These are phyloP conservation scores for Rugalucina vietnamica DNA, from an alignment of 2,888 invertebrate species.

Conservation along the genomic window DNA sequence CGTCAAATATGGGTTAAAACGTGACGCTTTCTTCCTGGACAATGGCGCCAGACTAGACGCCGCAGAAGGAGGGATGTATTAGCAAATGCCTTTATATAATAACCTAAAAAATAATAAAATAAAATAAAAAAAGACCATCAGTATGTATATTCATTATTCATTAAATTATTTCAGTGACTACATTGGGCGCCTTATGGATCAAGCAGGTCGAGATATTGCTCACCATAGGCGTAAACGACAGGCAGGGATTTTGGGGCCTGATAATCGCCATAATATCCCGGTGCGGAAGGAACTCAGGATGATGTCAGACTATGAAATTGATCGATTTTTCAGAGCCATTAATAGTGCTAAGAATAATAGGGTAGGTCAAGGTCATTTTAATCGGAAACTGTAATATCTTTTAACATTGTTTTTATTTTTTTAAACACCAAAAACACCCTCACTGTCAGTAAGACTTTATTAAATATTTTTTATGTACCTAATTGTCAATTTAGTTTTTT, in stretches of 20 bases:
- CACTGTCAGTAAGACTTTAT: neutral
- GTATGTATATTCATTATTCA: no score
- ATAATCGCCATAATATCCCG: constrained; percentile 7
- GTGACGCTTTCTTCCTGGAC: no score
- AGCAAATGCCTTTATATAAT: no score
- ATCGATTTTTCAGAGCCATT: constrained; percentile 43
- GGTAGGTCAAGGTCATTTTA: constrained; percentile 31
- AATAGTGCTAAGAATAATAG: constrained; percentile 59
- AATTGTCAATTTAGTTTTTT: no score
- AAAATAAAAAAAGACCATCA: no score
- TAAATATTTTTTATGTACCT: no score
- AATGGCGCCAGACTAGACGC: no score
- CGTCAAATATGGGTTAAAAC: no score
- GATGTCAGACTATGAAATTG: constrained; percentile 45
- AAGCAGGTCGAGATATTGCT: neutral
- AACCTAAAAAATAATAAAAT: no score
- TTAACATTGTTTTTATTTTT: no score
- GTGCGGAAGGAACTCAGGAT: constrained; percentile 57
- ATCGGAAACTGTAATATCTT: no score
- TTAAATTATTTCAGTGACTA: constrained; percentile 25
- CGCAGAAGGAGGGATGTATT: no score
- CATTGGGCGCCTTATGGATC: neutral
- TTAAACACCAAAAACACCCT: neutral
- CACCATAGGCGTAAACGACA: constrained; percentile 14
- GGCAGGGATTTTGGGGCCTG: neutral